Percentiles rank a stretch among this genome's conserved stretches.
These are phyloP conservation scores for Plecturocebus donacophilus DNA, from an alignment of 2,113 vertebrate genomes.

Conservation along the genomic window DNA sequence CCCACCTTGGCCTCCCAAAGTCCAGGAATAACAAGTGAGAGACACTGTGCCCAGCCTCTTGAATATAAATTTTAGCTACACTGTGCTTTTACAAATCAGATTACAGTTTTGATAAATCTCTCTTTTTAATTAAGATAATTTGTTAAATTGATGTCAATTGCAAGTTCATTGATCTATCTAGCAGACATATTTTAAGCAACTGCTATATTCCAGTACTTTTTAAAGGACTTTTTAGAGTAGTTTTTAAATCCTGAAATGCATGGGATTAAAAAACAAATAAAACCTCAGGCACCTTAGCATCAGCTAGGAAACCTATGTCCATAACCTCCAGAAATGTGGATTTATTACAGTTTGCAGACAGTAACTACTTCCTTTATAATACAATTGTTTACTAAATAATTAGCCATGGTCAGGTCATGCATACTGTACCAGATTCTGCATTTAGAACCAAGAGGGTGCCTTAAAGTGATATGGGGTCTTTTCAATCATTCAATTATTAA, in stretches of 20 bases:
- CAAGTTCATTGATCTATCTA: neutral
- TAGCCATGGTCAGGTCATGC: accelerated
- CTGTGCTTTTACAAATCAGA: neutral
- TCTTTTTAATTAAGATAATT: neutral
- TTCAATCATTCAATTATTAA: accelerated
- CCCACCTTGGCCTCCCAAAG: no score
- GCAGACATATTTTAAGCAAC: neutral
- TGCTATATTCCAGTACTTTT: neutral
- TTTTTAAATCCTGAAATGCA: neutral
- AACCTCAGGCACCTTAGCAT: neutral
- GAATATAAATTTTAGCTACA: no score
- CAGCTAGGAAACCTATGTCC: neutral
- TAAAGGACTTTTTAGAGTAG: neutral
- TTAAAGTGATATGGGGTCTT: accelerated
- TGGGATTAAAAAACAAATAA: neutral
- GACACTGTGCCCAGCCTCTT: no score
- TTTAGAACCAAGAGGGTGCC: accelerated
- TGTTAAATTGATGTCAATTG: neutral
- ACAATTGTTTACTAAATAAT: neutral
- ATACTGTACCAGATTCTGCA: accelerated
- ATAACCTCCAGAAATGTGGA: neutral
- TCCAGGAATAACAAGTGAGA: no score
- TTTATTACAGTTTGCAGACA: no score
- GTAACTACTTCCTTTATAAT: neutral
- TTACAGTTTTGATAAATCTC: neutral